Evolutionary conservation across 1,140 invertebrate species (phyloP), one percentile per base, ranked within the genome.

Genomic region (Saccostrea cuccullata): DNA sequence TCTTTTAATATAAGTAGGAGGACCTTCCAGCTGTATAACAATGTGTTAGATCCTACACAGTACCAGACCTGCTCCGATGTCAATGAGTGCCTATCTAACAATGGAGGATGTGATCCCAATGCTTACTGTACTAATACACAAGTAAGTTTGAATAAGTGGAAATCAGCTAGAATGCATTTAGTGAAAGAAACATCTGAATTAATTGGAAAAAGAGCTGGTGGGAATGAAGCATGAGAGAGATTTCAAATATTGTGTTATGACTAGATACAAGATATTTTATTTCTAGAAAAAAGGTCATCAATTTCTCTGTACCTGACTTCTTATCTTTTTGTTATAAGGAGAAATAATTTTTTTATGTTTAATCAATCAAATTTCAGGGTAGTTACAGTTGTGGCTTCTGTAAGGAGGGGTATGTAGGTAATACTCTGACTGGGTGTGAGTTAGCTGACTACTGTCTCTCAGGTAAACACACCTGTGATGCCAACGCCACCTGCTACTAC

Each of bases 371-470:
- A 40, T 82, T 90, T 5, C 86, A 93, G 93, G 92, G 92, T 1
- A 92, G 92, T 67, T 92, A 89, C 73, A 87, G 89, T 82, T 93
- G 92, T 87, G 91, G 92, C 8, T 87, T 90, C 15, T 93, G 92
- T 87, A 89, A 90, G 85, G 87, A 89, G 9, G 92, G 92, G 0
- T 93, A 92, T 84, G 88, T 92, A 3, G 92, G 92, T 30, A 89
- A 90, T 15, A 87, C 87, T 40, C 73, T 84, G 2, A 87, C 73
- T 47, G 91, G 91, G 13, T 93, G 92, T 89, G 86, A 87, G 40
- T 86, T 91, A 13, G 91, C 90, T 2, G 90, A 93, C 87, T 93
- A 91, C 87, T 93, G 93, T 86, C 77, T 89, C 3, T 91, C 91
- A 13, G 91, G 91, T 12, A 67, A 82, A 55, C 91, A 93, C 73